Evolutionary conservation across 2,888 invertebrate species (phyloP).

Genomic region (Cosmorhoe ocellata): DNA sequence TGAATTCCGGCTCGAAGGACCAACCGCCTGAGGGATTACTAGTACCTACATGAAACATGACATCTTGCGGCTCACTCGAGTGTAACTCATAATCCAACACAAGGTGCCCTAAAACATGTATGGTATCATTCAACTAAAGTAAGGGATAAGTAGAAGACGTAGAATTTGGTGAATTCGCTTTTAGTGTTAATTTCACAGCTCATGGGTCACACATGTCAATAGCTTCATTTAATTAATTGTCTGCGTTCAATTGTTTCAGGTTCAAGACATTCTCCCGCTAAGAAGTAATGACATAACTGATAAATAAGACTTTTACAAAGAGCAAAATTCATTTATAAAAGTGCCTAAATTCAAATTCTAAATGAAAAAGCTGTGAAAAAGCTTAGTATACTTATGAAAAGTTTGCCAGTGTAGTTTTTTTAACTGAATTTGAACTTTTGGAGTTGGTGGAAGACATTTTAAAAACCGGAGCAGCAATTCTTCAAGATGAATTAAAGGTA

Average conservation of each 20-base stretch:
- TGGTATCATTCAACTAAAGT: too few relatives aligned
- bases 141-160: too few relatives aligned
- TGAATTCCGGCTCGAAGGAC: constrained; percentile 1
- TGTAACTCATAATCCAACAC: too few relatives aligned
- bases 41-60: background rate
- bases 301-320: constrained; percentile 5
- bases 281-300: background rate
- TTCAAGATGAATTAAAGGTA: constrained; percentile 71
- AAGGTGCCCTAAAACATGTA: too few relatives aligned
- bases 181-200: too few relatives aligned
- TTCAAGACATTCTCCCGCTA: constrained; percentile 2
- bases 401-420: constrained; percentile 28
- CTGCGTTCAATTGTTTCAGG: constrained; percentile 26
- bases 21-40: background rate
- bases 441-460: constrained; percentile 47
- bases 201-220: background rate
- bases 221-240: background rate
- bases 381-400: constrained; percentile 5
- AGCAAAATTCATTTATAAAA: constrained; percentile 6
- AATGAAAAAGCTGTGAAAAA: constrained; percentile 2
- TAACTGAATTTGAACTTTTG: constrained; percentile 35
- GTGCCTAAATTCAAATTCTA: constrained; percentile 13
- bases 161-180: too few relatives aligned
- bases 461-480: constrained; percentile 45
- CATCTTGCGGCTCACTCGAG: too few relatives aligned